Percentiles rank a stretch among this genome's conserved stretches.
phyloP scores from a whole-genome alignment of 2,113 vertebrate species.

The Strigops habroptila region DNA sequence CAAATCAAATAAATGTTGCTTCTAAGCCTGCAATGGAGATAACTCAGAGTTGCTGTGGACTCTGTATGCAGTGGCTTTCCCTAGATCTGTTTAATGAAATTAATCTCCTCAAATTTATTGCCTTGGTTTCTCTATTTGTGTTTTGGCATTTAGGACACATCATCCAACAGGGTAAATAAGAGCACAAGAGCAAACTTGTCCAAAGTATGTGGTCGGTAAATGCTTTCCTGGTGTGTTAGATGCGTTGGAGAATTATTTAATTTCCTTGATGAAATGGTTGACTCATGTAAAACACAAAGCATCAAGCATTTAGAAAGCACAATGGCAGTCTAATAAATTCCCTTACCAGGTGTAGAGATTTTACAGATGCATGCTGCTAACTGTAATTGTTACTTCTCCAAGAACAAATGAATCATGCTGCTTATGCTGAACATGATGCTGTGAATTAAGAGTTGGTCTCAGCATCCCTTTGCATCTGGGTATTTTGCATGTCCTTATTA shows the following conservation, averaged over 20 bases:
- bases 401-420: not conserved
- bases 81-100: not conserved
- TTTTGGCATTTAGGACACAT: not conserved
- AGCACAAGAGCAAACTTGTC: conserved; percentile 17
- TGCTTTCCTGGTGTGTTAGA: not conserved
- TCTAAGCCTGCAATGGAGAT: not conserved
- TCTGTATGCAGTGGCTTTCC: not conserved
- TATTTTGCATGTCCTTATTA: not conserved
- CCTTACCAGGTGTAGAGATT: not conserved
- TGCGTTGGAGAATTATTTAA: not conserved
- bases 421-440: not conserved
- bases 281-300: not conserved
- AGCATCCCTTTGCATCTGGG: not conserved
- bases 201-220: not conserved
- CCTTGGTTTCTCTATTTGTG: not conserved
- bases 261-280: not conserved
- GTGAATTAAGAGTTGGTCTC: not conserved
- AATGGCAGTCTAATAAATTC: not conserved
- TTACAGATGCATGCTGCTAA: not conserved
- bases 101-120: not conserved
- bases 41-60: not conserved
- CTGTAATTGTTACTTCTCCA: not conserved
- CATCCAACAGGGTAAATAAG: not conserved
- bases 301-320: not conserved
- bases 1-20: not conserved